phyloP scores from a whole-genome alignment of 2,888 invertebrate species.

The Pandemis corylana region DNA sequence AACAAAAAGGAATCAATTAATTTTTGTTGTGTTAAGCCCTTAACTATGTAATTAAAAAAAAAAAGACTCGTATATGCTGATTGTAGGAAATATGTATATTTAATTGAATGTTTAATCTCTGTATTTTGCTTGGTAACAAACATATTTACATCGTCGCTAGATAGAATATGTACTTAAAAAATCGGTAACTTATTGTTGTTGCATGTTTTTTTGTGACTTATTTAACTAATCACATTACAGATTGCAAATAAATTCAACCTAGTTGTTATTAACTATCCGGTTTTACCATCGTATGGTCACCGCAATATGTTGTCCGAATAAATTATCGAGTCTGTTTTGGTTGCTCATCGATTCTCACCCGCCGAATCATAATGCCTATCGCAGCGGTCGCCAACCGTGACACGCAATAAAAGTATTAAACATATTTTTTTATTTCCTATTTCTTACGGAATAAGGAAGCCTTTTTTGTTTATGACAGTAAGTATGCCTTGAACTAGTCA shows the following conservation, averaged over 20 bases:
- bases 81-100: too few relatives aligned
- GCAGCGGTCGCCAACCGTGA: conserved; percentile 33
- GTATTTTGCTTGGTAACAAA: too few relatives aligned
- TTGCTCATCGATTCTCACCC: conserved; percentile 57
- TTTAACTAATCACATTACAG: neutral
- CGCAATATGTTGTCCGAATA: conserved; percentile 53
- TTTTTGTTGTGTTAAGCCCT: too few relatives aligned
- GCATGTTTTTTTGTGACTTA: neutral
- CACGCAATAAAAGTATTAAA: conserved; percentile 5
- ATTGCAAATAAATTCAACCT: neutral
- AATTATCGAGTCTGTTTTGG: conserved; percentile 60
- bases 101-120: too few relatives aligned
- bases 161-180: too few relatives aligned
- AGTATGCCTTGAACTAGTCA: neutral
- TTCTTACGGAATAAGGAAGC: conserved; percentile 7
- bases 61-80: too few relatives aligned
- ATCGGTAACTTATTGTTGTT: too few relatives aligned
- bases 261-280: neutral
- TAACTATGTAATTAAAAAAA: too few relatives aligned
- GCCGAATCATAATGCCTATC: conserved; percentile 61
- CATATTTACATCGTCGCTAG: too few relatives aligned
- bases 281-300: conserved; percentile 37
- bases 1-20: too few relatives aligned
- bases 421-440: too few relatives aligned
- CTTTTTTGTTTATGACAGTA: conserved; percentile 9